These are phyloP conservation scores for Pyrrhia umbra DNA, from an alignment of 2,888 invertebrate genomes.

Conservation along the genomic window DNA sequence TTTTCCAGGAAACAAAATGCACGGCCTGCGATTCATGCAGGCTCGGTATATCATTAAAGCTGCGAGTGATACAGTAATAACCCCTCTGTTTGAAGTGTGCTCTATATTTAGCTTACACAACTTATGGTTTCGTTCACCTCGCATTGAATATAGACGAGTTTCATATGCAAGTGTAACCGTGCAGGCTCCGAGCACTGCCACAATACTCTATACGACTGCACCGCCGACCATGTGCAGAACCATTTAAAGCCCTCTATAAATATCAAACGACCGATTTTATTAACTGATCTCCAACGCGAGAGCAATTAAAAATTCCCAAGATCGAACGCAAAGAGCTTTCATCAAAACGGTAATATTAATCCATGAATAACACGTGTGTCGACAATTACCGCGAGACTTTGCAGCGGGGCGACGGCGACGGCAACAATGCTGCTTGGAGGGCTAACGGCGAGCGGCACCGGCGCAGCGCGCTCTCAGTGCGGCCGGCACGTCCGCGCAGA, in stretches of 20 bases:
- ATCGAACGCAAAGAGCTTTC: constrained; percentile 67
- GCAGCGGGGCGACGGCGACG: constrained; percentile 72
- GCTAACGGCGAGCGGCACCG: constrained; percentile 72
- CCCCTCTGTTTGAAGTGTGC: constrained; percentile 70
- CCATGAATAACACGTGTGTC: constrained; percentile 78
- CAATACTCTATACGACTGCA: constrained; percentile 29
- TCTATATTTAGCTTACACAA: constrained; percentile 82
- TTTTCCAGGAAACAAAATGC: constrained; percentile 58
- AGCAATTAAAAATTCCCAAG: constrained; percentile 59
- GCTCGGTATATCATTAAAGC: constrained; percentile 66
- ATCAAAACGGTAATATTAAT: constrained; percentile 80
- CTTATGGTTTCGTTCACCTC: constrained; percentile 85
- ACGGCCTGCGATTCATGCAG: constrained; percentile 44
- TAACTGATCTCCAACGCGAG: constrained; percentile 50
- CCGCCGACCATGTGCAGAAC: constrained; percentile 65
- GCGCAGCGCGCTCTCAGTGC: constrained; percentile 78
- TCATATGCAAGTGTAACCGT: constrained; percentile 63
- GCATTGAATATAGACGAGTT: constrained; percentile 68
- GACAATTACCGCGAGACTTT: constrained; percentile 63
- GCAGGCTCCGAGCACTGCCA: constrained; percentile 42
- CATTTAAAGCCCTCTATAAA: constrained; percentile 63
- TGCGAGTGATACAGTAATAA: constrained; percentile 74
- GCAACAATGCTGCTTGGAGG: constrained; percentile 77
- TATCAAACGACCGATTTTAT: constrained; percentile 51
- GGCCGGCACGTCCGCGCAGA: constrained; percentile 83